Evolutionary conservation across 2,797 vertebrate species (phyloP), one percentile per base, ranked within the genome.

Genomic region (Heterohyrax brucei): DNA sequence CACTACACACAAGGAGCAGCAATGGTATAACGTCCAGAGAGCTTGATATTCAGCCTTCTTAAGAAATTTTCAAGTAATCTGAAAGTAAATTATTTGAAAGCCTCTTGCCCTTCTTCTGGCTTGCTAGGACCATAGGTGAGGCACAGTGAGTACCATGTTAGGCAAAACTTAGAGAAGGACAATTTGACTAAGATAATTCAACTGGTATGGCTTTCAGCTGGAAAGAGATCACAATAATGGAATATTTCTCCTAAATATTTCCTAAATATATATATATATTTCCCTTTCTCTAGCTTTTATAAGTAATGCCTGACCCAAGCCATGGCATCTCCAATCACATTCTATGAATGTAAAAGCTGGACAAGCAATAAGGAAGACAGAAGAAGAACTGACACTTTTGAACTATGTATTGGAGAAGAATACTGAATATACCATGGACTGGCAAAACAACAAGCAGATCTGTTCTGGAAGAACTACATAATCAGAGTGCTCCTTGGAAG

Each of bases 131-230:
- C 68, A 91, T 16, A 78, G 61, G 22, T 6, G 53, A 2, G 72
- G 16, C 30, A 87, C 48, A 56, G 50, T 68, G 46, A 89, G 5
- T 44, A 19, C 44, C 44, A 56, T n/a, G 81, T 39, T 28, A 88
- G 33, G 39, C 3, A 94, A 77, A 94, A 82, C 53, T 7, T 88
- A 26, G 7, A 26, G 7, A 95, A 95, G 21, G 91, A 16, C 56
- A 89, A 78, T 88, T 86, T 95, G 78, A 87, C 22, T 96, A 75
- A 87, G 30, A n/a, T 7, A 76, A 80, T 89, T 48, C 80, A 93
- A 80, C 62, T 84, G 70, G 64, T 72, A 10, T 77, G 30, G 7
- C 92, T 93, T 91, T 94, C 28, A 83, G 16, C 1, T 89, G 70
- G 16, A 90, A 19, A 93, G 86, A 82, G 33, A 68, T 0, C 28